These are phyloP conservation scores for Aeoliscus strigatus DNA, from an alignment of 2,797 vertebrate species.

Conservation along the genomic window DNA sequence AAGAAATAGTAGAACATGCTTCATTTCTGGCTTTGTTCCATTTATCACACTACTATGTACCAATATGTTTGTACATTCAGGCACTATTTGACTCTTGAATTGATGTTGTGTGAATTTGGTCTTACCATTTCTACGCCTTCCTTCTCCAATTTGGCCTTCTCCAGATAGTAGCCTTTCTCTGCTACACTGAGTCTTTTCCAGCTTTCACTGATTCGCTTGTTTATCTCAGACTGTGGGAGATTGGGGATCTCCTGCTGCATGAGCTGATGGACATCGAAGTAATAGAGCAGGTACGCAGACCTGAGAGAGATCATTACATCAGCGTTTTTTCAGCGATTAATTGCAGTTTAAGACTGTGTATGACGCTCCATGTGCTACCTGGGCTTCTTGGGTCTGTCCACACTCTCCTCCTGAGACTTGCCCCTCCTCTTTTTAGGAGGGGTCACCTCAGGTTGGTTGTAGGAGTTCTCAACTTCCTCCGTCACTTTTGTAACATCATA, in stretches of 20 bases:
- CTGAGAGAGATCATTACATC: slow-evolving; percentile 62
- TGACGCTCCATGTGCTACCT: slow-evolving; percentile 66
- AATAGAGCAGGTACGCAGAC: slow-evolving; percentile 95
- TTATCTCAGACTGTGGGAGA: slow-evolving; percentile 96
- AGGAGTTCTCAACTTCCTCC: slow-evolving; percentile 86
- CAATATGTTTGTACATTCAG: no score
- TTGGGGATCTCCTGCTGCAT: slow-evolving; percentile 91
- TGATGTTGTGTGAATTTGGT: not conserved
- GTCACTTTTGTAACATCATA: slow-evolving; percentile 85
- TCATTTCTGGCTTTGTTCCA: no score
- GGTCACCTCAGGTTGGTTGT: slow-evolving; percentile 74
- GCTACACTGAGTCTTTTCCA: slow-evolving; percentile 94
- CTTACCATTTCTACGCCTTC: slow-evolving; percentile 87
- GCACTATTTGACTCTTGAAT: no score
- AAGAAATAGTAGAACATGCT: not conserved
- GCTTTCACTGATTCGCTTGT: slow-evolving; percentile 96
- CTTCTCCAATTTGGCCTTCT: slow-evolving; percentile 91
- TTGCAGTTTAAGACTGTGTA: not conserved
- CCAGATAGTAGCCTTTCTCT: slow-evolving; percentile 93
- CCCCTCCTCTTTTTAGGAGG: slow-evolving; percentile 88
- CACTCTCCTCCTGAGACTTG: slow-evolving; percentile 74
- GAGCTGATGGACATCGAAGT: slow-evolving; percentile 94
- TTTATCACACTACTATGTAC: no score
- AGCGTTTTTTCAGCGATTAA: no score
- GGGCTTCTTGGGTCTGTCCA: slow-evolving; percentile 88